phyloP scores from a whole-genome alignment of 2,888 invertebrate species.

The Trachelus troglodyta region DNA sequence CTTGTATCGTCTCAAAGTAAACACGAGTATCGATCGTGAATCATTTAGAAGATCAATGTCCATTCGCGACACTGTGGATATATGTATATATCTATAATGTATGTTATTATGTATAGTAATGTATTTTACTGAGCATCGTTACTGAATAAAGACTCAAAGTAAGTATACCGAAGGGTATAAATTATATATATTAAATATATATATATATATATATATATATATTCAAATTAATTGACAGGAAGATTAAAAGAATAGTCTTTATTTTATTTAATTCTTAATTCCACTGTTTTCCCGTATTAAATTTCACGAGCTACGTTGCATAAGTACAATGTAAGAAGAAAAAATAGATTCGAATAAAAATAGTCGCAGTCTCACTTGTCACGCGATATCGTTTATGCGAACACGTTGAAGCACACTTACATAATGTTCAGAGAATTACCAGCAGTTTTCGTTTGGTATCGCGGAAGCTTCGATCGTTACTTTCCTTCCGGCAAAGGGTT shows the following conservation, averaged over 20 bases:
- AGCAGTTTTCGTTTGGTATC: background rate
- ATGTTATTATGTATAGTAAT: constrained; percentile 11
- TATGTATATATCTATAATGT: background rate
- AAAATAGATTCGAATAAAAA: background rate
- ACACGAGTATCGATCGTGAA: background rate
- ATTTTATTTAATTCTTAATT: background rate
- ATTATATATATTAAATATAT: background rate
- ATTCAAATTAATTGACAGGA: background rate
- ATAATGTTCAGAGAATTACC: background rate
- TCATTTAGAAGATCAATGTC: background rate
- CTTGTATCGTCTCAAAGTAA: background rate
- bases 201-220: background rate
- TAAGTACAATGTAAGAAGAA: background rate
- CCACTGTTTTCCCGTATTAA: background rate
- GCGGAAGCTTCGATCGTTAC: background rate
- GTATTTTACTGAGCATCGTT: constrained; percentile 19
- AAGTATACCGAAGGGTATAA: background rate
- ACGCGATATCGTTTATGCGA: background rate
- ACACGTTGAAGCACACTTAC: background rate
- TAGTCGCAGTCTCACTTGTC: background rate
- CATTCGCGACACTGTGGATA: background rate
- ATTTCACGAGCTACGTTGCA: background rate
- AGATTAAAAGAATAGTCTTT: background rate
- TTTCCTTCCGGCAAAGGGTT: background rate
- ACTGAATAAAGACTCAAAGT: constrained; percentile 27